Conservation (phyloP, 2,888 invertebrate genomes). For the Dichetophora obliterata region DNA sequence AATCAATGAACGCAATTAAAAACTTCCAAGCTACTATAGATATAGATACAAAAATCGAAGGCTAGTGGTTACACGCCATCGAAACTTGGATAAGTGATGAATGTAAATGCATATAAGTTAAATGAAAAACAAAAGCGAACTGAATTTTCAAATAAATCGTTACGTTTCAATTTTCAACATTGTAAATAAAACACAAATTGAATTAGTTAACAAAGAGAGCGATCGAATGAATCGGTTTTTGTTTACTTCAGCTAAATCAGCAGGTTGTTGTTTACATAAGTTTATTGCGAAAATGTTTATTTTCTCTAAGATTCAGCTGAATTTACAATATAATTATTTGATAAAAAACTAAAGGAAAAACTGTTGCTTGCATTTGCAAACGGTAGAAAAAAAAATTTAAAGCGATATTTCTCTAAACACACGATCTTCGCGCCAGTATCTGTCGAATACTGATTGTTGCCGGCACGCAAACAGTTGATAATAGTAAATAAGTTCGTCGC, state of each 20-base stretch:
- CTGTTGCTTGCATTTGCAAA: not conserved
- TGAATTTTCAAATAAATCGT: not conserved
- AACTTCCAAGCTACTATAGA: not conserved
- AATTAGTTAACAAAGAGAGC: not conserved
- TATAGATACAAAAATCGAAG: not conserved
- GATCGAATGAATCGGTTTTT: not conserved
- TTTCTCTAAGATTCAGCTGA: conserved; percentile 2
- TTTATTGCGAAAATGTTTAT: conserved; percentile 6
- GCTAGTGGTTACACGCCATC: not conserved
- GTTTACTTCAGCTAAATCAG: conserved; percentile 22
- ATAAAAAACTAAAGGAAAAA: not conserved
- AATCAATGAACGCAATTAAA: conserved; percentile 8
- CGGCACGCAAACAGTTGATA: conserved; percentile 4
- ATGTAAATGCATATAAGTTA: not conserved
- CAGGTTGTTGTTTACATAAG: conserved; percentile 37
- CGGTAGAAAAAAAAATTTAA: not conserved
- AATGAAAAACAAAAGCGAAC: not conserved
- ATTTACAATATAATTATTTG: not conserved
- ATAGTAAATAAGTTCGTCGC: not conserved
- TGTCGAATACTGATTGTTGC: conserved; percentile 27
- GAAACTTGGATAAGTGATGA: not conserved
- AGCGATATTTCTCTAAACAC: conserved; percentile 5
- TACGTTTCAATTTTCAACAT: not conserved
- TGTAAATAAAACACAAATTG: not conserved
- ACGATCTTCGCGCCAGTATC: conserved; percentile 18